Evolutionary conservation across 2,113 vertebrate species (phyloP), one percentile per base, ranked within the genome.

Genomic region (Xiphorhynchus elegans): DNA sequence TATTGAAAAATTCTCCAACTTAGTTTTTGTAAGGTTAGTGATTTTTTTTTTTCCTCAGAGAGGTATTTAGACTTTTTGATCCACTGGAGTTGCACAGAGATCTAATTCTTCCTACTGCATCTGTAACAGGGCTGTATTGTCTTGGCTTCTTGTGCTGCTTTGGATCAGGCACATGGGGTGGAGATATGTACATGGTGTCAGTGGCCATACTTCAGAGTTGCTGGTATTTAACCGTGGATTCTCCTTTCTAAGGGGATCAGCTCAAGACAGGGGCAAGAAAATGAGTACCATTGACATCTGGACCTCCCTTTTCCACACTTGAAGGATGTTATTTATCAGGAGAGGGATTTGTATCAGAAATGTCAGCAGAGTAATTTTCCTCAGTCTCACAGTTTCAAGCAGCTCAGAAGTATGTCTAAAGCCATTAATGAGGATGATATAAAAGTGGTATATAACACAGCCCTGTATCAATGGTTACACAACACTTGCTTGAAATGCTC

Each of bases 81-180:
- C 20, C 14, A 8, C 7, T 42, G 58, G 35, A 40, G 5, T 23
- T 49, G 28, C 28, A n/a, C 5, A 60, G 49, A 76, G 10, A 21
- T 69, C 21, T 64, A 20, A 17, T 8, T 64, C 39, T 78, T 87
- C 39, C 42, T 49, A 11, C 2, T 6, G 9, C 11, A 24, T 21
- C 26, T 72, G 9, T 13, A 40, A 6, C 26, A 75, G 58, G 19
- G 19, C 42, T 31, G 11, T 0, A 0, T 4, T 52, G 23, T 29
- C 10, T 12, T 63, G 72, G 50, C 28, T 77, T 64, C 39, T 56
- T 4, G 4, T 31, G 24, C 10, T n/a, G 9, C 25, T 49, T 89
- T 55, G 63, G 56, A 33, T 8, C 26, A 81, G 42, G 20, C 13
- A 21, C 1, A 0, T 7, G 9, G 6, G 7, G 3, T 17, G 18